Evolutionary conservation across 2,797 vertebrate genomes (phyloP).

Genomic region (Manis pentadactyla): DNA sequence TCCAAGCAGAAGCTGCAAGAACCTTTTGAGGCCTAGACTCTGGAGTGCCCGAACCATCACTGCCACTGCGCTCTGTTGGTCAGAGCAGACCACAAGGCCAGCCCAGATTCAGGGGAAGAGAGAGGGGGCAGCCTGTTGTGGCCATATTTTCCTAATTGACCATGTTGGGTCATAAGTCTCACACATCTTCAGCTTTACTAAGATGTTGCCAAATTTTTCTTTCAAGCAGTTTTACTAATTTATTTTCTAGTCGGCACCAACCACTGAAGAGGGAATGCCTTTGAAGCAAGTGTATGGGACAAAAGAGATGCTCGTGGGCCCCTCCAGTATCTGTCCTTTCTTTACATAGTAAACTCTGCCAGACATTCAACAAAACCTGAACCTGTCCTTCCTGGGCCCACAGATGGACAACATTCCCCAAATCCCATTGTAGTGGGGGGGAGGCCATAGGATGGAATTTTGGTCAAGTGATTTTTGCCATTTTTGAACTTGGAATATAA

Average conservation of each 20-base stretch:
- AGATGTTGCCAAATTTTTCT: neutral
- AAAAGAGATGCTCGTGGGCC: neutral
- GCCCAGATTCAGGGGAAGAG: neutral
- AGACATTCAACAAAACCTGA: neutral
- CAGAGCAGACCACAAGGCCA: neutral
- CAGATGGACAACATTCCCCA: neutral
- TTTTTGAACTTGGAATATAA: slow-evolving; percentile 27
- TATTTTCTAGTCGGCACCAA: neutral
- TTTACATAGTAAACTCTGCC: neutral
- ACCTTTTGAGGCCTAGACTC: neutral
- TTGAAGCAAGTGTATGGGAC: neutral
- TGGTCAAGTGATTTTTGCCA: neutral
- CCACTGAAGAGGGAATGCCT: neutral
- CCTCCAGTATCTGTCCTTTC: neutral
- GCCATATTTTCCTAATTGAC: neutral
- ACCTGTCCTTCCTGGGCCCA: neutral
- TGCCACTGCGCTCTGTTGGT: neutral
- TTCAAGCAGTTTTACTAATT: slow-evolving; percentile 24
- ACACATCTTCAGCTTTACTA: neutral
- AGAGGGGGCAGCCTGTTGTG: neutral
- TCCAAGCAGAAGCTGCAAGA: neutral
- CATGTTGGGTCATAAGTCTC: neutral
- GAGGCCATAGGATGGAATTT: neutral
- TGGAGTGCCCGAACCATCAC: neutral
- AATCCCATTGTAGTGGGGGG: neutral